These are phyloP conservation scores for Todiramphus saurophagus DNA, from an alignment of 2,113 vertebrate species.

Conservation along the genomic window DNA sequence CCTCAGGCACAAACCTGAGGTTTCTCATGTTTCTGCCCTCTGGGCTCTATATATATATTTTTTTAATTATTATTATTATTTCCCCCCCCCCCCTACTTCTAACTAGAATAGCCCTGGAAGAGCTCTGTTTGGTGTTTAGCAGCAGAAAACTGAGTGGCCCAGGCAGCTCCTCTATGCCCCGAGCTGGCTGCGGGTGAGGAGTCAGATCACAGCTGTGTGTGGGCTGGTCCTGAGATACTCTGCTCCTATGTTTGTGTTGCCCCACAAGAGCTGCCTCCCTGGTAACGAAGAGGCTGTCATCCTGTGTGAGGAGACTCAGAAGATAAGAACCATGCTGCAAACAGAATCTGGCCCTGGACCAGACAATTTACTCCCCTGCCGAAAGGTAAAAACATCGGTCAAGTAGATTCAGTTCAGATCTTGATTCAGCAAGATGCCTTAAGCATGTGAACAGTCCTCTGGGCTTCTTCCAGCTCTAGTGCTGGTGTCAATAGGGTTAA, in stretches of 20 bases:
- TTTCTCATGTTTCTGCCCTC: background rate
- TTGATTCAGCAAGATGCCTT: background rate
- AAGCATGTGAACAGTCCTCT: background rate
- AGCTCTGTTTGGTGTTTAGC: too few relatives aligned
- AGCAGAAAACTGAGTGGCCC: too few relatives aligned
- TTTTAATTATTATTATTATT: too few relatives aligned
- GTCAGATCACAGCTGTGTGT: too few relatives aligned
- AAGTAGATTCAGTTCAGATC: background rate
- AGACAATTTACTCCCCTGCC: background rate
- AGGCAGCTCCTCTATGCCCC: background rate
- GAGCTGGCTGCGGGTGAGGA: background rate
- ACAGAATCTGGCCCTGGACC: background rate
- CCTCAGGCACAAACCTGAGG: background rate
- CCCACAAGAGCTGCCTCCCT: background rate
- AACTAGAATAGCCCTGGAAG: too few relatives aligned
- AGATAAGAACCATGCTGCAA: background rate
- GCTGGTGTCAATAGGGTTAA: background rate
- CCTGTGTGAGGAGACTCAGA: background rate
- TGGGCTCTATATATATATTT: background rate
- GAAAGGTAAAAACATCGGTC: background rate
- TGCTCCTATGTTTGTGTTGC: background rate
- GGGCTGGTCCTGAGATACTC: background rate
- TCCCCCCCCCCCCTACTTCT: too few relatives aligned
- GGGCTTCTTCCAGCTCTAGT: background rate
- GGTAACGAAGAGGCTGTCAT: background rate